Base-by-base conservation (phyloP, 1,140 invertebrate species). In the Laupala kohalensis region DNA sequence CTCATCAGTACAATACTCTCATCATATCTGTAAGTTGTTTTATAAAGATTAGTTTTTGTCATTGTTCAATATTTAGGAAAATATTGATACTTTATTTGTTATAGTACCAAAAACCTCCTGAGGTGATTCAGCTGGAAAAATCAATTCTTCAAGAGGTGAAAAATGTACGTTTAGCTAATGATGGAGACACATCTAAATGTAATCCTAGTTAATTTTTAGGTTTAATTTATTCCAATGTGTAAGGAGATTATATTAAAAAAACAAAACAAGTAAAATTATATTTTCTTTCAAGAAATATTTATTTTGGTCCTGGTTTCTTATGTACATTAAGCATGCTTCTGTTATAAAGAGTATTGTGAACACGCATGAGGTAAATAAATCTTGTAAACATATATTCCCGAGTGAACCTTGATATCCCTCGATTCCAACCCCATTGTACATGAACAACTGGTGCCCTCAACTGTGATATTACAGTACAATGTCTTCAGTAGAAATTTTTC, bases 1-100 rank as follows among this genome's bases (percentile, higher is more conserved):
- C 80, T 29, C 89, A 92, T 81, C 87, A 89, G 75, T 90, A 86
- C 75, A 90, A 90, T 75, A 92, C 90, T 5, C 79, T 93, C n/a
- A 90, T 92, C 74, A 89, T 93, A 75, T 86, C 85, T 71, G 89
- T 90, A 85, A 83, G 83, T 81, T 12, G n/a, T 1, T 29, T 26
- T 29, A 28, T 24, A 12, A 9, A 53, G n/a, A 9, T 70, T 37
- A 70, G 53, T 62, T n/a, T 68, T 26, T 13, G 25, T 5, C 12
- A 68, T 68, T 6, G 15, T n/a, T 0, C n/a, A 13, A 4, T 68
- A 1, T 28, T 28, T 5, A 15, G 27, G 25, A 9, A 5, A 19
- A 9, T 26, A 9, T 68, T 25, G 27, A 0, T 24, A 76, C 63
- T 73, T 74, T 75, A 75, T 74, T 75, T 77, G 75, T 87, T 87